Evolutionary conservation across 1,140 invertebrate genomes (phyloP), one percentile per base, ranked within the genome.

Genomic region (Orius insidiosus): DNA sequence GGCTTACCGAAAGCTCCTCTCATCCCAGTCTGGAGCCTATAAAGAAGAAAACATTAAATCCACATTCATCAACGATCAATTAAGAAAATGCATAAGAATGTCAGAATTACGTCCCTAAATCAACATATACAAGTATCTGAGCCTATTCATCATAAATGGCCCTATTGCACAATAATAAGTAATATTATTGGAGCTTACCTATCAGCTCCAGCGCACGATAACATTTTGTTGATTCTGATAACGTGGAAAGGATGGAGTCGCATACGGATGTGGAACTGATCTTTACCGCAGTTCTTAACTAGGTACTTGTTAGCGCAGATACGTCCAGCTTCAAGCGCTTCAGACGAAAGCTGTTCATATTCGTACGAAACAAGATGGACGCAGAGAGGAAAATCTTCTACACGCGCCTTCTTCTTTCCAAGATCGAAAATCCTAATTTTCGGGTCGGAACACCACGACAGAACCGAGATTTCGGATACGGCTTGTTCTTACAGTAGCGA

Each of bases 141-240:
- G 7, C 7, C 3, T 3, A 24, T 24, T 24, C 24, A 24, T 24
- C 24, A 24, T 24, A 24, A 4, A 3, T 24, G 7, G 24, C 3
- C n/a, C n/a, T n/a, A 24, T 24, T 24, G 24, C 24, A 24, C 24
- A 24, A 24, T 3, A 24, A 24, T 7, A 24, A 3, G 7, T 24
- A 24, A 24, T 24, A n/a, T n/a, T n/a, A n/a, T 7, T 24, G 24
- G 3, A 7, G 7, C 24, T 24, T 70, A 88, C 87, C 90, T 94
- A 94, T 99, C 96, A 77, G 96, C 96, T 76, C 96, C 96, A 71
- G 96, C 96, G 70, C 96, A 99, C 46, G 93, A 98, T 69, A 98
- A 96, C 94, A 98, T 98, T 75, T 98, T 99, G 63, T 99, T 99
- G 67, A 99, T 99, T 50, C 96, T 78, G 60, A 97, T 88, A 48